Base-by-base conservation (phyloP, 2,797 vertebrate species). In the Coracias cyanogaster region DNA sequence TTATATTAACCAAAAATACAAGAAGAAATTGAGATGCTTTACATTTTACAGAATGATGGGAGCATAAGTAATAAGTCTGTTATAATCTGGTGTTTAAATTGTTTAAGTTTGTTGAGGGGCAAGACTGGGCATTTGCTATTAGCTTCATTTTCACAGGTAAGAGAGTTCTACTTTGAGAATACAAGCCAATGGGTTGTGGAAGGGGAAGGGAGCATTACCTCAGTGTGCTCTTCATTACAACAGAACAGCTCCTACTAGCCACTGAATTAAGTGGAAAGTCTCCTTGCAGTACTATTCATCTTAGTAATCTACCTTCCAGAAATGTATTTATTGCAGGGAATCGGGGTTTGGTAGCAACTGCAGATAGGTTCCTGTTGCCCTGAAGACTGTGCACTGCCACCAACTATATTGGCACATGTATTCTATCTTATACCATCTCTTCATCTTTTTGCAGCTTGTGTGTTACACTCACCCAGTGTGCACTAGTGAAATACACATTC, bases 141-240 rank as follows among this genome's bases (percentile, higher is more conserved):
- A 61, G 20, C 69, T 87, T 80, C 41, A 82, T 84, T 77, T 96
- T 77, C 45, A 62, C 15, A n/a, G 18, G 10, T 24, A 45, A 31
- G 48, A 43, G 7, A 15, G 3, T 94, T 87, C 65, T 19, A 72
- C 48, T 62, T 67, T 67, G 22, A 81, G n/a, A 78, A 24, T 62
- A 48, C 72, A 54, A 70, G 17, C 26, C 55, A 83, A 25, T 29
- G 35, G 21, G 11, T 84, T 8, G 6, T 3, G 3, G 41, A 84
- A 81, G 29, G 31, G 52, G 48, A 69, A 87, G 24, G 55, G 5
- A 66, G n/a, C 14, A 21, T 82, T 67, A 33, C 25, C n/a, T 80
- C 46, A 64, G 25, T 52, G 31, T 79, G 16, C 25, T 65, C 35
- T 52, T 82, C 43, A 12, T 58, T 54, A 43, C 3, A 12, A 37